Evolutionary conservation across 2,113 vertebrate genomes (phyloP), one percentile per base, ranked within the genome.

Genomic region (Aegypius monachus): DNA sequence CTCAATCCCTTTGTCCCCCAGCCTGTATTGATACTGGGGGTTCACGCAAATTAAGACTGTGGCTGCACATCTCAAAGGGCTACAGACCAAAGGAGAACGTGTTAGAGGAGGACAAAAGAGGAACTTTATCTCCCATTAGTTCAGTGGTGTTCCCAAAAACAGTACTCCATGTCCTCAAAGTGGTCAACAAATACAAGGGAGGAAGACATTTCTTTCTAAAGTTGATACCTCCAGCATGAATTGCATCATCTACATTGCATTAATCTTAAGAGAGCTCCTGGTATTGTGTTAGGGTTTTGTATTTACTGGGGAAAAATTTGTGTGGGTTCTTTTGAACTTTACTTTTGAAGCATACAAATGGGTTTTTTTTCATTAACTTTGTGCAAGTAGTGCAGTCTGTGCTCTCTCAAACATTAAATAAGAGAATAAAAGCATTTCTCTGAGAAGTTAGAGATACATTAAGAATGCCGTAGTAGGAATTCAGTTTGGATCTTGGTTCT

Each of bases 151-250:
- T 81, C 36, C 29, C 13, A 4, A 56, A 82, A 77, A 4, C 40
- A 65, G 31, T n/a, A 34, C 8, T 73, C 1, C 13, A 0, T 65
- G 26, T 63, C 63, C 55, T 95, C 3, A 0, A 66, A 14, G 21
- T 61, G 22, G 22, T 80, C 34, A 53, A 56, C 34, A 53, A 77
- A 82, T 53, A 77, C 2, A 2, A 5, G 23, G 48, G 31, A 55
- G 22, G 27, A 91, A 85, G n/a, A 65, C 29, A 12, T 73, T 63
- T 63, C 55, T 81, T 92, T 82, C 43, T 86, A 6, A 92, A 80
- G 36, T 36, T 92, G 45, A 17, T 83, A 55, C 6, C 15, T 79
- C 23, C 45, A 90, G 48, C 13, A 34, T 43, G 10, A 36, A 79
- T 80, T 86, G 27, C 15, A 77, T 81, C 31, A 36, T 52, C 34